A percentile compares a stretch with the other conserved stretches of the same genome.
Evolutionary conservation across 2,113 vertebrate species (phyloP).

Genomic region (Archilochus colubris): DNA sequence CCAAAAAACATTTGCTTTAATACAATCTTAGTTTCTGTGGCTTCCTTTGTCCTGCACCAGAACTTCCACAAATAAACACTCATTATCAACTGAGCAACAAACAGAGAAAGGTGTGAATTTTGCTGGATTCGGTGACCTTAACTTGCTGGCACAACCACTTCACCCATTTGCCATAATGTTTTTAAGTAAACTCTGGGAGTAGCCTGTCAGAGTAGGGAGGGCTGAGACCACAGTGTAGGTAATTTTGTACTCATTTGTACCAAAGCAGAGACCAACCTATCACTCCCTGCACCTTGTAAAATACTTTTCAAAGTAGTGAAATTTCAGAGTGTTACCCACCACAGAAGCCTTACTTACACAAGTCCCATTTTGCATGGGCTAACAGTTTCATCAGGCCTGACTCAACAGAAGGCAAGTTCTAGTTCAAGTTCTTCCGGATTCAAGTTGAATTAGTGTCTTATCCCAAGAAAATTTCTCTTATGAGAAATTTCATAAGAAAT

Average conservation of each 20-base stretch:
- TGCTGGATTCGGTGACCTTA: background rate
- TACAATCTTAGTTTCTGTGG: background rate
- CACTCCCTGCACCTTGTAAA: background rate
- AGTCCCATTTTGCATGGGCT: background rate
- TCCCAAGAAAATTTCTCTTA: background rate
- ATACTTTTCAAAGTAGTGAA: background rate
- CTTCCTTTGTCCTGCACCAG: background rate
- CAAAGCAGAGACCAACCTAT: background rate
- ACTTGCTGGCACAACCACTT: background rate
- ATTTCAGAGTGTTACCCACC: background rate
- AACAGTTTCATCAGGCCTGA: background rate
- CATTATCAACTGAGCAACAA: background rate
- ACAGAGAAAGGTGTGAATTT: background rate
- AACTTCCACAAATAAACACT: background rate
- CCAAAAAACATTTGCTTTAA: background rate
- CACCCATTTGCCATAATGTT: background rate
- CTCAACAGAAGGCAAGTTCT: background rate
- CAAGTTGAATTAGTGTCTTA: background rate
- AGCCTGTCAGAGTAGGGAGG: background rate
- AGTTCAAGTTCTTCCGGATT: background rate
- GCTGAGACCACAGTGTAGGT: background rate
- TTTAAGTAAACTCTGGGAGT: background rate
- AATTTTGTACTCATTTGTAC: background rate
- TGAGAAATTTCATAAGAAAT: too few relatives aligned
- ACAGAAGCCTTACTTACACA: background rate